Evolutionary conservation across 2,888 invertebrate genomes (phyloP).

Genomic region (Phasia obesa): DNA sequence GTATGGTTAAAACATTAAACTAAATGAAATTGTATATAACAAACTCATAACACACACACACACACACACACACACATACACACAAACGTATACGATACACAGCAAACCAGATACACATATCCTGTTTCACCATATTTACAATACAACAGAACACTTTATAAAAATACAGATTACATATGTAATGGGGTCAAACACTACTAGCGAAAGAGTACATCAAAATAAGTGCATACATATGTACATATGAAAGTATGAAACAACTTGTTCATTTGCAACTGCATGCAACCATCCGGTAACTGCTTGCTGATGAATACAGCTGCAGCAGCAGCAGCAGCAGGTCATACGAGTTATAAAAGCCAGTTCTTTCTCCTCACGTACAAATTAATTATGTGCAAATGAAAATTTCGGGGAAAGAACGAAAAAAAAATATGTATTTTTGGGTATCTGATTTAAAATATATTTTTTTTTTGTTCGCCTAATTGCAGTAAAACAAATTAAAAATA

Average conservation of each 20-base stretch:
- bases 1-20: conserved; percentile 45
- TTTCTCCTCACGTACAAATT: conserved; percentile 33
- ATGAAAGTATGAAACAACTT: conserved; percentile 22
- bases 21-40: conserved; percentile 49
- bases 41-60: neutral
- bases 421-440: conserved; percentile 2
- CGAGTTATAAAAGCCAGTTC: conserved; percentile 8
- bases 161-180: conserved; percentile 63
- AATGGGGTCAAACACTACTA: conserved; percentile 60
- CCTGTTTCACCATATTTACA: conserved; percentile 22
- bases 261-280: neutral
- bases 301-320: neutral
- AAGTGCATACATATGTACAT: too few species aligned
- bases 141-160: conserved; percentile 32
- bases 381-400: conserved; percentile 53
- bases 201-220: conserved; percentile 7
- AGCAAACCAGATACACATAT: neutral
- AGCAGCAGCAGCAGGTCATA: neutral
- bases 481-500: conserved; percentile 20
- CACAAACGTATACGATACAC: neutral
- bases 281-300: neutral
- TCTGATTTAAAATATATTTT: conserved; percentile 21
- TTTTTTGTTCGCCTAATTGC: conserved; percentile 26
- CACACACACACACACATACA: neutral
- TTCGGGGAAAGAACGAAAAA: neutral